Percentiles rank a stretch among this genome's conserved stretches.
Evolutionary conservation across 2,113 vertebrate genomes (phyloP).

Genomic region (Malurus alboscapulatus): DNA sequence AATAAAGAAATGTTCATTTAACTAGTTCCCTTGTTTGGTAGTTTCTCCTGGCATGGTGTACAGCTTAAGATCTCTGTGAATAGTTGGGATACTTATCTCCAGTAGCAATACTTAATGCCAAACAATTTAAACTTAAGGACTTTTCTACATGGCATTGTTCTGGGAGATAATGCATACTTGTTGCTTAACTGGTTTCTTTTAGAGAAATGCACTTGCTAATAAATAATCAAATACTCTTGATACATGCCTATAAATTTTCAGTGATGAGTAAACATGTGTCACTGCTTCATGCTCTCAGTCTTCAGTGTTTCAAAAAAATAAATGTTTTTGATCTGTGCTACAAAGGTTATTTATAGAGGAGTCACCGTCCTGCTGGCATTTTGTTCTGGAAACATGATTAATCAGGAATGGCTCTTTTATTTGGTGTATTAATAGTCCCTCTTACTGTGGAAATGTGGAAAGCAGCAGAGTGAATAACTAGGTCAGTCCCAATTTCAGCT

Average conservation of each 20-base stretch:
- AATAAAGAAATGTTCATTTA: neutral
- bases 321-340: neutral
- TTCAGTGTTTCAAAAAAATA: neutral
- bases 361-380: neutral
- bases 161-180: neutral
- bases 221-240: neutral
- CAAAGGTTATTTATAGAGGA: neutral
- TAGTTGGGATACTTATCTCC: neutral
- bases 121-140: neutral
- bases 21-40: neutral
- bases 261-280: neutral
- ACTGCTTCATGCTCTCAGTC: neutral
- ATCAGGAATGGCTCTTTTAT: neutral
- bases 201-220: neutral
- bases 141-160: accelerated
- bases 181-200: neutral
- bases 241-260: neutral
- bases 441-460: neutral
- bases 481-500: neutral
- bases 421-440: neutral
- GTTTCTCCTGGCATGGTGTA: neutral
- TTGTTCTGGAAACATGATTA: neutral
- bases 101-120: neutral
- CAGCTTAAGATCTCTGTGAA: neutral
- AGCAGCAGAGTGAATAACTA: neutral